Evolutionary conservation across 1,140 invertebrate genomes (phyloP).

Genomic region (Sogatella furcifera): DNA sequence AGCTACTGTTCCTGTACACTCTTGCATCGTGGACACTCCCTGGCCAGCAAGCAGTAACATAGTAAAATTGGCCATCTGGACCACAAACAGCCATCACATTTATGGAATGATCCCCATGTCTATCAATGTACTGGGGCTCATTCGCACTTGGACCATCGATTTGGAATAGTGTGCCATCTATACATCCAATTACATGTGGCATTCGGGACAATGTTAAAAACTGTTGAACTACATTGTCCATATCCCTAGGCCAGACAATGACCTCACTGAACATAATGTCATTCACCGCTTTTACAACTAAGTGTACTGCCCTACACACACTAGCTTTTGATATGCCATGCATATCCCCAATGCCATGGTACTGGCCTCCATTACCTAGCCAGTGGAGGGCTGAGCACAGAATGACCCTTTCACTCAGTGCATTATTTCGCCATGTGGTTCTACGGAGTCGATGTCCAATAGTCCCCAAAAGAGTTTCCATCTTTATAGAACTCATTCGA

Average conservation of each 20-base stretch:
- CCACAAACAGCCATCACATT: neutral
- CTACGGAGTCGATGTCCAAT: neutral
- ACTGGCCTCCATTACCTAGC: conserved; percentile 21
- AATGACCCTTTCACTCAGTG: neutral
- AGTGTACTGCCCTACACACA: conserved; percentile 17
- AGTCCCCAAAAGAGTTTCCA: neutral
- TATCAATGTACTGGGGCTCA: neutral
- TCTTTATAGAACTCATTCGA: neutral
- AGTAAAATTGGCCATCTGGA: conserved; percentile 12
- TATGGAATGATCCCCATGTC: conserved; percentile 6
- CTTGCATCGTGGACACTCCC: conserved; percentile 13
- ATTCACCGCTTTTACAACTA: conserved; percentile 16
- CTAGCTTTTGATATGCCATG: conserved; percentile 23
- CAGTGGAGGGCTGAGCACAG: conserved; percentile 17
- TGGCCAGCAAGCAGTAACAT: conserved; percentile 10
- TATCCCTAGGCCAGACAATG: too few relatives aligned
- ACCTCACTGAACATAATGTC: too few relatives aligned
- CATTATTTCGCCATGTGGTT: neutral
- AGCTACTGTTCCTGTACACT: conserved; percentile 7
- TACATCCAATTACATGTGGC: too few relatives aligned
- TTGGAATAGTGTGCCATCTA: too few relatives aligned
- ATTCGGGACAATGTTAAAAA: too few relatives aligned
- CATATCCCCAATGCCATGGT: conserved; percentile 18
- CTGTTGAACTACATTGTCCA: too few relatives aligned
- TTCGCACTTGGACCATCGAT: neutral